phyloP scores from a whole-genome alignment of 2,888 invertebrate genomes.

The Plebejus melissa region DNA sequence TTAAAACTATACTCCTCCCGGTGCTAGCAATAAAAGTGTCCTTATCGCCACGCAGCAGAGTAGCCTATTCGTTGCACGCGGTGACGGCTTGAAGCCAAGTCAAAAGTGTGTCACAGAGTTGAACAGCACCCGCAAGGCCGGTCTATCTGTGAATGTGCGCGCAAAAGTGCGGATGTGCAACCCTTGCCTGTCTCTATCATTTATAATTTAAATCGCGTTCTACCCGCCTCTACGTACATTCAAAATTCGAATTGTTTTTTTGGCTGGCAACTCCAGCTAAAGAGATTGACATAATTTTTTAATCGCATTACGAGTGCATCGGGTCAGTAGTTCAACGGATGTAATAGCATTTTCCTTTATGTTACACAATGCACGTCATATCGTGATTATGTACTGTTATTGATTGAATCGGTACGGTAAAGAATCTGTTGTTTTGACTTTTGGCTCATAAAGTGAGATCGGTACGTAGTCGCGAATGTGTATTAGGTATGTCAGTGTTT shows the following conservation, averaged over 20 bases:
- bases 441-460: not conserved
- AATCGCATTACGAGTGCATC: slow-evolving; percentile 16
- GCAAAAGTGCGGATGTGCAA: slow-evolving; percentile 68
- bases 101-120: slow-evolving; percentile 76
- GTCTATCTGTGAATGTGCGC: slow-evolving; percentile 70
- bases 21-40: slow-evolving; percentile 36
- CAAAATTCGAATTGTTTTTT: slow-evolving; percentile 29
- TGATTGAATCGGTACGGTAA: not conserved
- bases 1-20: slow-evolving; percentile 45
- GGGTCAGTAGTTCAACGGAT: slow-evolving; percentile 26
- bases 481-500: not conserved
- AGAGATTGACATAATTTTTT: slow-evolving; percentile 29
- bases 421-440: not conserved
- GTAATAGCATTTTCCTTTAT: slow-evolving; percentile 23
- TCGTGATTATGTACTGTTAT: slow-evolving; percentile 16
- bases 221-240: slow-evolving; percentile 33
- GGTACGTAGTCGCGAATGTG: not conserved
- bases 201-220: slow-evolving; percentile 39
- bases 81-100: slow-evolving; percentile 71
- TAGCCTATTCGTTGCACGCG: slow-evolving; percentile 44
- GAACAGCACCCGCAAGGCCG: slow-evolving; percentile 74
- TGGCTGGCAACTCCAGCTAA: slow-evolving; percentile 17
- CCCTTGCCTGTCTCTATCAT: slow-evolving; percentile 43
- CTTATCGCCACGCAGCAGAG: slow-evolving; percentile 43
- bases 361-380: slow-evolving; percentile 19